These are phyloP conservation scores for Cyprinella venusta DNA, from an alignment of 2,797 vertebrate species.

Conservation along the genomic window DNA sequence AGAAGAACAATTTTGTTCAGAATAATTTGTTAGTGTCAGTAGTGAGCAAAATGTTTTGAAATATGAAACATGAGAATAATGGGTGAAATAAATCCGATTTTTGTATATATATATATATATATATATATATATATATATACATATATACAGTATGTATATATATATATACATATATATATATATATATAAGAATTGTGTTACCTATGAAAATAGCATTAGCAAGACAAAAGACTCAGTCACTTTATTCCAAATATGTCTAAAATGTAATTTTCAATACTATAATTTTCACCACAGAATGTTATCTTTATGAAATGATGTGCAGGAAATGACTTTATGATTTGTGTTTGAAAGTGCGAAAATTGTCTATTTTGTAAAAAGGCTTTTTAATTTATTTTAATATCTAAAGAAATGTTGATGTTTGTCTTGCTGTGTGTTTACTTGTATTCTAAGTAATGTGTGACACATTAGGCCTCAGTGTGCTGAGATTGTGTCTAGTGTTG, in stretches of 20 bases:
- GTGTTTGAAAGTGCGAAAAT: background rate
- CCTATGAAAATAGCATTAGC: background rate
- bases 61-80: background rate
- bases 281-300: background rate
- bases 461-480: background rate
- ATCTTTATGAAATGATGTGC: background rate
- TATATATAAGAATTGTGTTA: background rate
- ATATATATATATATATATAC: too few relatives aligned
- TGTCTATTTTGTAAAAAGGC: background rate
- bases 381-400: background rate
- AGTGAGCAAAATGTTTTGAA: background rate
- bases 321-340: background rate
- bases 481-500: background rate
- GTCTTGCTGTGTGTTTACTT: background rate
- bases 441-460: background rate
- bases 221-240: background rate
- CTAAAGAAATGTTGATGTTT: background rate
- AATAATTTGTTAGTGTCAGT: background rate
- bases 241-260: background rate
- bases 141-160: too few relatives aligned
- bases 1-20: background rate
- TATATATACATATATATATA: too few relatives aligned
- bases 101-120: background rate
- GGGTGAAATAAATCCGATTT: background rate
- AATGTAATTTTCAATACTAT: background rate